Percentiles rank a stretch among this genome's conserved stretches.
These are phyloP conservation scores for Alcis repandata DNA, from an alignment of 2,888 invertebrate genomes.

Conservation along the genomic window DNA sequence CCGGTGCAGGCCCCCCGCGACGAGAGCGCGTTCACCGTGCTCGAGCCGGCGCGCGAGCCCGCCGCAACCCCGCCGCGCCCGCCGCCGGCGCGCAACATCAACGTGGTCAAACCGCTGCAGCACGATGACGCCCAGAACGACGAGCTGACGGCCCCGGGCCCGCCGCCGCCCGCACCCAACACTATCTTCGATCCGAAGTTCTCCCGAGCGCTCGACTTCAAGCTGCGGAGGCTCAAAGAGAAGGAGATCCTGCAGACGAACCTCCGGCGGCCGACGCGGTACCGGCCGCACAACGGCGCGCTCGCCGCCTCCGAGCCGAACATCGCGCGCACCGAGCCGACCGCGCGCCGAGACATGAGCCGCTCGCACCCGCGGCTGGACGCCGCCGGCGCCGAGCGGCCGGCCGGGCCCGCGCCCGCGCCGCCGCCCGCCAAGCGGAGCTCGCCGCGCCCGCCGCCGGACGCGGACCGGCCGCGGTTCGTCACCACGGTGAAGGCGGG, in stretches of 20 bases:
- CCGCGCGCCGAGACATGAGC: conserved; percentile 9
- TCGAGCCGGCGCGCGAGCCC: conserved; percentile 52
- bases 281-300: conserved; percentile 53
- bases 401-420: neutral
- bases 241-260: conserved; percentile 80
- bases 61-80: conserved; percentile 35
- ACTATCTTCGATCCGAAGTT: conserved; percentile 85
- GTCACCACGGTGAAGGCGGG: conserved; percentile 94
- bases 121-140: conserved; percentile 49
- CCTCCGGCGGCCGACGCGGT: conserved; percentile 66
- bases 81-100: conserved; percentile 59
- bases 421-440: conserved; percentile 46
- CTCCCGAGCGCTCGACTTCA: conserved; percentile 90
- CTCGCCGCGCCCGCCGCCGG: conserved; percentile 46
- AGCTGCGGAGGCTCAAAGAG: conserved; percentile 89
- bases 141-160: conserved; percentile 21
- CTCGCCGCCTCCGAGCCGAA: conserved; percentile 86
- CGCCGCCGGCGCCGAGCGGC: conserved; percentile 28
- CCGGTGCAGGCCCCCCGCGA: conserved; percentile 57
- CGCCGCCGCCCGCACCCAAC: conserved; percentile 38
- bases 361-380: conserved; percentile 71
- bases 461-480: conserved; percentile 87
- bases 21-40: conserved; percentile 69
- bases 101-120: conserved; percentile 72
- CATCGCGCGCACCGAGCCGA: conserved; percentile 64